phyloP scores from a whole-genome alignment of 2,888 invertebrate genomes.

The Cosmorhoe ocellata region DNA sequence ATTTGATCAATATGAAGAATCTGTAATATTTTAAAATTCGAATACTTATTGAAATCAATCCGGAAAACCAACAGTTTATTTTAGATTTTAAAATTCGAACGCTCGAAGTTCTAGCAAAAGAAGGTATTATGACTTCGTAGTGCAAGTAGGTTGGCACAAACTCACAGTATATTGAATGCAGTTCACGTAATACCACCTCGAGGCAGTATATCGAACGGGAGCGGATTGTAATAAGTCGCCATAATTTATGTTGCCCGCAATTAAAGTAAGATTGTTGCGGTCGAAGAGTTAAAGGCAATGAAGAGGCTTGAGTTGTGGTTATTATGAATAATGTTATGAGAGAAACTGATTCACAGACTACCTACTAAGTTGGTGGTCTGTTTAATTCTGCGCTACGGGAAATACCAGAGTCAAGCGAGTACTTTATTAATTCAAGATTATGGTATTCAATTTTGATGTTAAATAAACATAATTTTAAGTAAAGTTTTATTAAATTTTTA shows the following conservation, averaged over 20 bases:
- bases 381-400: neutral
- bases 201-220: slow-evolving; percentile 68
- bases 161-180: slow-evolving; percentile 21
- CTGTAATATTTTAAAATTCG: no score
- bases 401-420: no score
- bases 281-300: slow-evolving; percentile 21
- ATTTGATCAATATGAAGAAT: neutral
- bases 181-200: slow-evolving; percentile 58
- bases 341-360: neutral
- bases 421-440: no score
- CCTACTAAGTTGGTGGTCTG: neutral
- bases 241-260: slow-evolving; percentile 81
- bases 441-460: neutral
- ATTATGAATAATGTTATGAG: slow-evolving; percentile 10
- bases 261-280: slow-evolving; percentile 79
- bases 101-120: no score
- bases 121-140: neutral
- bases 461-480: no score
- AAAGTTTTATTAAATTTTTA: no score
- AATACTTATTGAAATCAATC: no score
- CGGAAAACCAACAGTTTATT: no score
- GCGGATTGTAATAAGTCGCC: slow-evolving; percentile 77
- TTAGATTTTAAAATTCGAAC: no score
- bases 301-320: slow-evolving; percentile 13
- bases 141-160: neutral